Conservation (phyloP, 2,888 invertebrate genomes). For the Petrophora chlorosata region DNA sequence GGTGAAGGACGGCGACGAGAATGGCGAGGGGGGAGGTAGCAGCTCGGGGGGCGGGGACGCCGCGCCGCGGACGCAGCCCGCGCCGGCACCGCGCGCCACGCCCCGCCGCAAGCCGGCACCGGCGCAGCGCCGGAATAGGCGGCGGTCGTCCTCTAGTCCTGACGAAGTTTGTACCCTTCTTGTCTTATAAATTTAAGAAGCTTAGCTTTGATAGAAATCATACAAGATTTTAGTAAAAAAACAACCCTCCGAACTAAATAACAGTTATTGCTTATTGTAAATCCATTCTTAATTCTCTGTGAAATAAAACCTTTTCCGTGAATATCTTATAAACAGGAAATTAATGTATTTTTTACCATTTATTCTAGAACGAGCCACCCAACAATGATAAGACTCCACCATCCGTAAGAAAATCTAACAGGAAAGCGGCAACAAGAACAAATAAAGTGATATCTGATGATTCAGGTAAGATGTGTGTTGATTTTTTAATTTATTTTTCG, state of each 20-base stretch:
- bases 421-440: slow-evolving; percentile 54
- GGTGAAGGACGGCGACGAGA: slow-evolving; percentile 64
- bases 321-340: background rate
- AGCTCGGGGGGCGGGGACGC: slow-evolving; percentile 33
- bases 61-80: slow-evolving; percentile 29
- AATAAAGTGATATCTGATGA: slow-evolving; percentile 66
- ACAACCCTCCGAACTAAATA: too few species aligned
- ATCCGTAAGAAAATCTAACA: slow-evolving; percentile 66
- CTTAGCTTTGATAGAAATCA: background rate
- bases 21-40: slow-evolving; percentile 39
- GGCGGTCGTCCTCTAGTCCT: slow-evolving; percentile 62
- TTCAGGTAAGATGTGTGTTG: slow-evolving; percentile 57
- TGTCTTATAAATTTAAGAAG: background rate
- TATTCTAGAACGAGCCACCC: slow-evolving; percentile 69
- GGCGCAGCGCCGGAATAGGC: slow-evolving; percentile 43
- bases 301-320: too few species aligned
- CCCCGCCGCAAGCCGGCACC: slow-evolving; percentile 55
- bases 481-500: background rate
- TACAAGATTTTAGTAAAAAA: too few species aligned
- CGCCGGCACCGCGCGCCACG: slow-evolving; percentile 49
- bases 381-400: slow-evolving; percentile 55
- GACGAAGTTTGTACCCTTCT: slow-evolving; percentile 58
- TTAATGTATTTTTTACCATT: slow-evolving; percentile 2
- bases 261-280: too few species aligned
- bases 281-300: too few species aligned